A percentile compares a stretch with the other conserved stretches of the same genome.
These are phyloP conservation scores for Orthosia gracilis DNA, from an alignment of 2,888 invertebrate genomes.

Conservation along the genomic window DNA sequence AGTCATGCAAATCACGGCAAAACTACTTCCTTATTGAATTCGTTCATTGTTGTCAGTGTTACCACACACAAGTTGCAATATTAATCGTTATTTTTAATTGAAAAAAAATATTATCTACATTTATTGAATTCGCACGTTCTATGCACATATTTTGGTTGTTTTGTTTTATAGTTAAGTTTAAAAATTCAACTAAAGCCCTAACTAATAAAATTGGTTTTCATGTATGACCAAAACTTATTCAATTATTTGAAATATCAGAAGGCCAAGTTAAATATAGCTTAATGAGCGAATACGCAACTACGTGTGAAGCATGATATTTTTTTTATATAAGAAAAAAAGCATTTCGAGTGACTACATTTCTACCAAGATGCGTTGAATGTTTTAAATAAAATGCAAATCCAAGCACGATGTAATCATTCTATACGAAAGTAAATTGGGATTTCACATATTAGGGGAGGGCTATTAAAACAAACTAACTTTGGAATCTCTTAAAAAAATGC, in stretches of 20 bases:
- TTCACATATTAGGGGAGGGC: neutral
- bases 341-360: neutral
- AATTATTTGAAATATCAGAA: constrained; percentile 18
- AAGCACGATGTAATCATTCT: neutral
- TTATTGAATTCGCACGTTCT: constrained; percentile 37
- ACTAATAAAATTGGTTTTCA: constrained; percentile 13
- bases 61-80: constrained; percentile 43
- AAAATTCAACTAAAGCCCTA: constrained; percentile 4
- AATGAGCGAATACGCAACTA: neutral
- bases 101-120: constrained; percentile 32
- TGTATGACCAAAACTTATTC: constrained; percentile 13
- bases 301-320: neutral
- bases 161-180: neutral
- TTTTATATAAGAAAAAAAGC: neutral
- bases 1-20: constrained; percentile 63
- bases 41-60: constrained; percentile 55
- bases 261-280: neutral
- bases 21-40: constrained; percentile 64
- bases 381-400: neutral
- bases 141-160: constrained; percentile 6
- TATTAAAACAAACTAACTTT: constrained; percentile 4
- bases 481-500: constrained; percentile 16
- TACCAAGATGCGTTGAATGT: constrained; percentile 4
- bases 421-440: neutral
- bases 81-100: constrained; percentile 47